Evolutionary conservation across 2,888 invertebrate species (phyloP).

Genomic region (Drosophila recens): DNA sequence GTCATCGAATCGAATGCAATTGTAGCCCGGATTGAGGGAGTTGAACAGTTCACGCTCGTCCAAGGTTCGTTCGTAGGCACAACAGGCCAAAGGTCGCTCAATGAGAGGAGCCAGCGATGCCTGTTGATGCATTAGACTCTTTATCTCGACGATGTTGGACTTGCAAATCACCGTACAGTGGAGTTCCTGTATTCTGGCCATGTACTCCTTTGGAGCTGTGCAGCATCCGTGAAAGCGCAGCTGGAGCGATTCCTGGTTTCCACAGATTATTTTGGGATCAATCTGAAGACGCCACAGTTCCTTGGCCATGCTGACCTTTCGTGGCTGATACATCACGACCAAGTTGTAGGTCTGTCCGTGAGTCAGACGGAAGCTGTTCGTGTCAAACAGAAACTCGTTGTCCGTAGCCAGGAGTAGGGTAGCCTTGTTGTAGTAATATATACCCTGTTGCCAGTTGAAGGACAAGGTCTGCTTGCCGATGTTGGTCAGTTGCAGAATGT

Average conservation of each 20-base stretch:
- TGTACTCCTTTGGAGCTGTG: conserved; percentile 65
- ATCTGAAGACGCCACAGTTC: conserved; percentile 74
- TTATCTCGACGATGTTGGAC: conserved; percentile 36
- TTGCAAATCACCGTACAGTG: conserved; percentile 55
- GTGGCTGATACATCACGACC: conserved; percentile 74
- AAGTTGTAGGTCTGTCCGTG: conserved; percentile 60
- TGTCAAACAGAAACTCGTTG: conserved; percentile 76
- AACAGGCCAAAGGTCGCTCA: conserved; percentile 48
- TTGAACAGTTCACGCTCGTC: conserved; percentile 71
- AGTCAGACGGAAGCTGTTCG: conserved; percentile 67
- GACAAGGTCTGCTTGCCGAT: conserved; percentile 70
- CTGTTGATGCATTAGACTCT: conserved; percentile 41
- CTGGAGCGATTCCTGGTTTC: conserved; percentile 58
- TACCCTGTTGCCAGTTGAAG: conserved; percentile 71
- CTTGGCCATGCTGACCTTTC: conserved; percentile 66
- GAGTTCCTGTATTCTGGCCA: conserved; percentile 53
- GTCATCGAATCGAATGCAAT: conserved; percentile 65
- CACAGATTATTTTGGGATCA: conserved; percentile 73
- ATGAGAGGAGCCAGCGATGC: conserved; percentile 57
- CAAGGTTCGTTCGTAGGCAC: conserved; percentile 60
- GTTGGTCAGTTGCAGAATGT: conserved; percentile 68
- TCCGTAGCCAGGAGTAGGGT: conserved; percentile 63
- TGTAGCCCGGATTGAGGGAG: conserved; percentile 60
- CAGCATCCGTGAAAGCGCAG: conserved; percentile 73
- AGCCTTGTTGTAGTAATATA: conserved; percentile 65